Percentiles rank a stretch among this genome's conserved stretches.
phyloP scores from a whole-genome alignment of 2,113 vertebrate genomes.

The Vulpes vulpes region DNA sequence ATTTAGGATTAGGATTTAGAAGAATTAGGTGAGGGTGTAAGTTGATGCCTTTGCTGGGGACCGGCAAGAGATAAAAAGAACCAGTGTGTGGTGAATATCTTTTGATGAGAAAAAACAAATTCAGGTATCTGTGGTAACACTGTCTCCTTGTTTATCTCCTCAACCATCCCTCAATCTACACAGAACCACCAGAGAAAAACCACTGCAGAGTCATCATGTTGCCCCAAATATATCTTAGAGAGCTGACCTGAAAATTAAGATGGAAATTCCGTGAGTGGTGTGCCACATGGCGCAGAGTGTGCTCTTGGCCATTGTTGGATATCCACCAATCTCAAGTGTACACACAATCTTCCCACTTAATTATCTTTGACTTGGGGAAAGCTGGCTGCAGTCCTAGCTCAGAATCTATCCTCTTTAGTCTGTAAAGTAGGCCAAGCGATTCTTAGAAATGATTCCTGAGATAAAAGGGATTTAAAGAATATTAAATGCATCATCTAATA shows the following conservation, averaged over 20 bases:
- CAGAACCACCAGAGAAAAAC: slow-evolving; percentile 66
- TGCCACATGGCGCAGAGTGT: background rate
- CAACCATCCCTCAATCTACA: slow-evolving; percentile 41
- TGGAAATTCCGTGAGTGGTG: background rate
- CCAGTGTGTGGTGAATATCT: background rate
- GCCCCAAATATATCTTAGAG: slow-evolving; percentile 59
- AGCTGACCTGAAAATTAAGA: slow-evolving; percentile 71
- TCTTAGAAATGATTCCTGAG: slow-evolving; percentile 51
- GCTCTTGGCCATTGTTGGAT: background rate
- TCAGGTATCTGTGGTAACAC: slow-evolving; percentile 48
- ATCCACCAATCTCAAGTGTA: background rate
- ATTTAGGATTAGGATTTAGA: background rate
- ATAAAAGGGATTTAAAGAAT: background rate
- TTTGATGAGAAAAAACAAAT: slow-evolving; percentile 70
- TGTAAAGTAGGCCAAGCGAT: background rate
- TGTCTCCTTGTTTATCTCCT: slow-evolving; percentile 73
- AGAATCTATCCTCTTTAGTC: background rate
- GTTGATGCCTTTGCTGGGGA: background rate
- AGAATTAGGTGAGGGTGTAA: slow-evolving; percentile 49
- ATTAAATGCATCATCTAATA: background rate
- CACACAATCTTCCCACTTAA: background rate
- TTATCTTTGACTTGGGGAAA: background rate
- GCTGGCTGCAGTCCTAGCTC: background rate
- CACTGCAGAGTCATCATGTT: slow-evolving; percentile 42
- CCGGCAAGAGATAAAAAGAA: background rate